phyloP scores from a whole-genome alignment of 2,113 vertebrate genomes.

The Rhea pennata region DNA sequence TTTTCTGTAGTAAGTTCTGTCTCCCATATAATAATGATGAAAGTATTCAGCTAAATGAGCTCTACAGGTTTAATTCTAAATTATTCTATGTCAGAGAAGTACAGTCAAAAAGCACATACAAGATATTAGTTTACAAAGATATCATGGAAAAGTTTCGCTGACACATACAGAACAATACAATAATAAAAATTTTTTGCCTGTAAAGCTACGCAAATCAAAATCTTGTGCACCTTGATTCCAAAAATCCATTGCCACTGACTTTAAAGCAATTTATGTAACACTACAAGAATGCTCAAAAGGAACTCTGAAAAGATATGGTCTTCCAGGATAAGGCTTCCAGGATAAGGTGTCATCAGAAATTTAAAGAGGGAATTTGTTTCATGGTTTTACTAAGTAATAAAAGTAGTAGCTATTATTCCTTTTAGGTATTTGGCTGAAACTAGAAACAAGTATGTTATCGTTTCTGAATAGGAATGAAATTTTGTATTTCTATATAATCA shows the following conservation, averaged over 20 bases:
- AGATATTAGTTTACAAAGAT: background rate
- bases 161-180: background rate
- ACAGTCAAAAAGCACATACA: background rate
- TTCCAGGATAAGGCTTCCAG: background rate
- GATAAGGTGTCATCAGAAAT: background rate
- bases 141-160: background rate
- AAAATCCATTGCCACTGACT: background rate
- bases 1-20: background rate
- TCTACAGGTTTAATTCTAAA: background rate
- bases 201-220: background rate
- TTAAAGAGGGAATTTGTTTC: background rate
- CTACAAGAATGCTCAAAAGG: background rate
- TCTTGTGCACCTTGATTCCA: background rate
- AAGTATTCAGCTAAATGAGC: background rate
- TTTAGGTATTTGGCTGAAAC: background rate
- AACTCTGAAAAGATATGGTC: background rate
- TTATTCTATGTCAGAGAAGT: background rate
- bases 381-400: background rate
- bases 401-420: background rate
- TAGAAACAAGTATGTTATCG: background rate
- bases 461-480: background rate
- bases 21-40: fast-evolving
- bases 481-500: background rate
- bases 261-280: background rate
- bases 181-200: background rate